These are phyloP conservation scores for Phengaris arion DNA, from an alignment of 2,888 invertebrate species.

Conservation along the genomic window DNA sequence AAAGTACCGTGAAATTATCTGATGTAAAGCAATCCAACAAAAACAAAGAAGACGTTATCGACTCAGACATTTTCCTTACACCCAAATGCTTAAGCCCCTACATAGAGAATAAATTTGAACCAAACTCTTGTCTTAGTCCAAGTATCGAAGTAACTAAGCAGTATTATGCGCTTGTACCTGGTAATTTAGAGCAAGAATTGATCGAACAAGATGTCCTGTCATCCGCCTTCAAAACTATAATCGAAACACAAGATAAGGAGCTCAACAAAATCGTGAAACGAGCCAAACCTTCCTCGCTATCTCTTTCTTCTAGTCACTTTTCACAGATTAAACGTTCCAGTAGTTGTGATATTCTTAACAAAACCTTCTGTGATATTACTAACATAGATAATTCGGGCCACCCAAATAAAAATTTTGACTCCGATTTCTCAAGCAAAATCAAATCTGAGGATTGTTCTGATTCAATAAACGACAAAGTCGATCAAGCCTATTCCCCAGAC, in stretches of 20 bases:
- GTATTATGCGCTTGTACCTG: slow-evolving; percentile 65
- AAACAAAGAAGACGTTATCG: slow-evolving; percentile 56
- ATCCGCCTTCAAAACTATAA: slow-evolving; percentile 71
- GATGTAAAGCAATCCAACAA: slow-evolving; percentile 39
- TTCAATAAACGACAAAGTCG: slow-evolving; percentile 32
- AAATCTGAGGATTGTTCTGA: slow-evolving; percentile 48
- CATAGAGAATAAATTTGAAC: slow-evolving; percentile 50
- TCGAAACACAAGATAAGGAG: slow-evolving; percentile 56
- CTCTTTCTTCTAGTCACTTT: slow-evolving; percentile 65
- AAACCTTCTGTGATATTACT: slow-evolving; percentile 31
- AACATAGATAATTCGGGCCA: slow-evolving; percentile 24
- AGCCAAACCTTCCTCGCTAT: slow-evolving; percentile 62
- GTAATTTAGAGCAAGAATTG: slow-evolving; percentile 73
- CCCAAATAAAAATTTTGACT: slow-evolving; percentile 39
- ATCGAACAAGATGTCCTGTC: slow-evolving; percentile 76
- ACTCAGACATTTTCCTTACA: slow-evolving; percentile 67
- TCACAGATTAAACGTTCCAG: slow-evolving; percentile 67
- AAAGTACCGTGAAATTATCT: slow-evolving; percentile 49
- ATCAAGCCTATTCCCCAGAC: slow-evolving; percentile 57
- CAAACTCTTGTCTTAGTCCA: slow-evolving; percentile 59
- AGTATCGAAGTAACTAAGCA: slow-evolving; percentile 66
- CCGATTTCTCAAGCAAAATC: slow-evolving; percentile 30
- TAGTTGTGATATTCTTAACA: slow-evolving; percentile 61
- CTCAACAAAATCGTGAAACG: slow-evolving; percentile 48
- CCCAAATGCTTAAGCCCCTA: slow-evolving; percentile 69